phyloP scores from a whole-genome alignment of 2,888 invertebrate species.

The Cantharis nigra region DNA sequence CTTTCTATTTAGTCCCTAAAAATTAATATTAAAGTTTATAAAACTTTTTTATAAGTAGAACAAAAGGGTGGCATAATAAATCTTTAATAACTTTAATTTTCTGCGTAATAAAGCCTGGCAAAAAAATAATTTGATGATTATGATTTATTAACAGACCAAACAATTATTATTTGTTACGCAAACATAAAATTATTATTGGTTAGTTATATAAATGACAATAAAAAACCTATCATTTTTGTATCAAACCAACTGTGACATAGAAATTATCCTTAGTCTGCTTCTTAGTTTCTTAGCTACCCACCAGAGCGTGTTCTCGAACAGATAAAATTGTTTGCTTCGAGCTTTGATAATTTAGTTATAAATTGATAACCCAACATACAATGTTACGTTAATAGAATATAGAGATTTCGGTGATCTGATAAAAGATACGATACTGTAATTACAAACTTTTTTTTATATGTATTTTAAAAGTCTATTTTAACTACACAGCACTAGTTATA shows the following conservation, averaged over 20 bases:
- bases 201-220: background rate
- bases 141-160: background rate
- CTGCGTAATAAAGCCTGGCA: background rate
- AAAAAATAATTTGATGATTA: background rate
- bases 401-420: background rate
- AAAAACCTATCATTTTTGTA: conserved; percentile 3
- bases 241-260: conserved; percentile 8
- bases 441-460: background rate
- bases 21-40: background rate
- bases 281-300: conserved; percentile 27
- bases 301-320: conserved; percentile 28
- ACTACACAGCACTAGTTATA: too few species aligned
- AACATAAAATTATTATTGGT: background rate
- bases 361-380: background rate
- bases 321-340: conserved; percentile 11
- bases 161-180: background rate
- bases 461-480: too few species aligned
- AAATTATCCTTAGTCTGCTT: background rate
- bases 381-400: background rate
- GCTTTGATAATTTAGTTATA: background rate
- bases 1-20: background rate
- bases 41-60: background rate
- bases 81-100: background rate
- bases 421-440: background rate
- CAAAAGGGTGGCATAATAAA: background rate